phyloP scores from a whole-genome alignment of 2,797 vertebrate species.

The Bufotes viridis region DNA sequence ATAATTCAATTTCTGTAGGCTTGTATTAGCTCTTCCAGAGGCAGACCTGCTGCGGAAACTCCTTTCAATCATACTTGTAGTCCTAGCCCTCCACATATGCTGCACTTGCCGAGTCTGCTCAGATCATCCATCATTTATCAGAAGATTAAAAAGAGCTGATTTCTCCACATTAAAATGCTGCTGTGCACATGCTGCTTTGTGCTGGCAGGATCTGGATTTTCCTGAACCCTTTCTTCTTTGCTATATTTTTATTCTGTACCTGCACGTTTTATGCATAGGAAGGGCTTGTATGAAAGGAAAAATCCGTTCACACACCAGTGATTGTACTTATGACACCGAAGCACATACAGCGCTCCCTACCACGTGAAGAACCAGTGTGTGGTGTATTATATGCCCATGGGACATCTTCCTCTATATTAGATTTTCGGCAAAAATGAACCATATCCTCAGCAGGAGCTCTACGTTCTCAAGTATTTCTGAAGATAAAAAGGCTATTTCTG shows the following conservation, averaged over 20 bases:
- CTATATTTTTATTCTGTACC: background rate
- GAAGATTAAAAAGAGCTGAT: constrained; percentile 55
- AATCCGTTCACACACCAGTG: constrained; percentile 20
- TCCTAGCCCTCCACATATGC: constrained; percentile 39
- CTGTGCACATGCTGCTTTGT: constrained; percentile 8
- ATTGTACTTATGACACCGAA: constrained; percentile 38
- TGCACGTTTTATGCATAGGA: constrained; percentile 5
- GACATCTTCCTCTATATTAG: constrained; percentile 18
- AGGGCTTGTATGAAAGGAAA: constrained; percentile 21
- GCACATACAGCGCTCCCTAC: constrained; percentile 9
- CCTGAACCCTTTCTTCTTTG: background rate
- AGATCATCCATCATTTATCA: constrained; percentile 58
- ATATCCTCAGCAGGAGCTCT: background rate
- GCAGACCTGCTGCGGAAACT: constrained; percentile 35
- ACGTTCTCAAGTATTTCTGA: background rate
- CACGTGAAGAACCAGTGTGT: constrained; percentile 1
- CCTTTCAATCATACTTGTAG: constrained; percentile 41
- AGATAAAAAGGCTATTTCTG: background rate
- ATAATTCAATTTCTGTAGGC: constrained; percentile 46
- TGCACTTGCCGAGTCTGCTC: constrained; percentile 30
- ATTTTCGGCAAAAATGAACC: constrained; percentile 28
- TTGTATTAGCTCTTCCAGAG: constrained; percentile 34
- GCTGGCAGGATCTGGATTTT: background rate
- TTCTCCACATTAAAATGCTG: constrained; percentile 45
- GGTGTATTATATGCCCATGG: constrained; percentile 1